These are phyloP conservation scores for Neolamprologus caudopunctatus DNA, from an alignment of 2,113 vertebrate species.

Conservation along the genomic window DNA sequence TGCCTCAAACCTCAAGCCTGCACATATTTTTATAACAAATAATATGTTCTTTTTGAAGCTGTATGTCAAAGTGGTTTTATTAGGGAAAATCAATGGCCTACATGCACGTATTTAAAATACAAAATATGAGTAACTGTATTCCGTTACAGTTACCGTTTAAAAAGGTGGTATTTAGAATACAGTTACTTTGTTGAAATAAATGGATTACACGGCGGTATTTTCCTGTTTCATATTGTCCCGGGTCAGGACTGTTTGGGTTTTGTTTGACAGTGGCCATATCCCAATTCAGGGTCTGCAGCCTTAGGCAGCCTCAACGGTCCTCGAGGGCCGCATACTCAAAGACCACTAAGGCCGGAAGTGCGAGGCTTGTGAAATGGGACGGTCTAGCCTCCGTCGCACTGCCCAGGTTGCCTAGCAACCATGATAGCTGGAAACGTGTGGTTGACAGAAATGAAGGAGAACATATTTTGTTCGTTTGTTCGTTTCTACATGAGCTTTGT, in stretches of 20 bases:
- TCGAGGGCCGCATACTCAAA: too few species aligned
- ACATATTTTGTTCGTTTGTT: too few species aligned
- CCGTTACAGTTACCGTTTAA: not conserved
- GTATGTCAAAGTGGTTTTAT: not conserved
- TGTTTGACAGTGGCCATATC: not conserved
- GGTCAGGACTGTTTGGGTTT: not conserved
- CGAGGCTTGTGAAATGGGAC: too few species aligned
- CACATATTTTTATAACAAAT: not conserved
- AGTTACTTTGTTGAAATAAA: not conserved
- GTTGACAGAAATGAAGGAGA: too few species aligned
- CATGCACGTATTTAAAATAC: not conserved
- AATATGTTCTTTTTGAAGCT: not conserved
- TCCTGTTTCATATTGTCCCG: rapidly evolving
- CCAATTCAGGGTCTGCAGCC: not conserved
- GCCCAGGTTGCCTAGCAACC: too few species aligned
- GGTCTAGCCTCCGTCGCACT: too few species aligned
- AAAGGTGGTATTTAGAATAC: not conserved
- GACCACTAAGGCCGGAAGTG: too few species aligned
- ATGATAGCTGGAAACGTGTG: too few species aligned
- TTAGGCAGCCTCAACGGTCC: not conserved
- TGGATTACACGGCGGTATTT: not conserved
- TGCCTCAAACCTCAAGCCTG: not conserved
- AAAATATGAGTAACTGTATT: not conserved
- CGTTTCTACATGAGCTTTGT: too few species aligned
- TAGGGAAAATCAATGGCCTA: not conserved